Percentiles rank a stretch among this genome's conserved stretches.
Conservation (phyloP, 2,888 invertebrate genomes). For the Pyrrhia umbra region DNA sequence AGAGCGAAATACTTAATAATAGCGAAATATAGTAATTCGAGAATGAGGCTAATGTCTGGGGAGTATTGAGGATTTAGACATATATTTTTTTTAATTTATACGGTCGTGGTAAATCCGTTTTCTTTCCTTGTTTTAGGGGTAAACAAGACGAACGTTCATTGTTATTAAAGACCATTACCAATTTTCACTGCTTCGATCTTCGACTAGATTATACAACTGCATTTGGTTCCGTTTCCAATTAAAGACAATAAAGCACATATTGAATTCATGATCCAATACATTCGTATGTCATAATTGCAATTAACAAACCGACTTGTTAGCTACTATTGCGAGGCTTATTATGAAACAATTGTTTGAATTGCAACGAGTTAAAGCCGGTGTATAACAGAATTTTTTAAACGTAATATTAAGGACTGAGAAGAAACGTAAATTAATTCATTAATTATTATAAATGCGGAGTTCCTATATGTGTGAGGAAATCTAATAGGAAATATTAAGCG, state of each 20-base stretch:
- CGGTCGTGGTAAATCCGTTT: no score
- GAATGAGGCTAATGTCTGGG: background rate
- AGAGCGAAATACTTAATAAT: background rate
- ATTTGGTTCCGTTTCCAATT: slow-evolving; percentile 26
- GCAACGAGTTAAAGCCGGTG: slow-evolving; percentile 14
- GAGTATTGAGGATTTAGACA: no score
- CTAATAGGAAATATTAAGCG: slow-evolving; percentile 2
- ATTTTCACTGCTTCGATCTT: background rate
- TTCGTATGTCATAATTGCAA: slow-evolving; percentile 46
- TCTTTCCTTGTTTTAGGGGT: no score
- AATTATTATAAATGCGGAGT: background rate
- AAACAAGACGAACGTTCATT: no score
- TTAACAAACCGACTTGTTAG: slow-evolving; percentile 34
- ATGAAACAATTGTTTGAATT: slow-evolving; percentile 30
- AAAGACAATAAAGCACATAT: slow-evolving; percentile 43
- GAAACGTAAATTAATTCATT: slow-evolving; percentile 5
- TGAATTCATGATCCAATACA: slow-evolving; percentile 53
- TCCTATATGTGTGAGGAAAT: background rate
- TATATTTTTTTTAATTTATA: no score
- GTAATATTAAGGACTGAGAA: background rate
- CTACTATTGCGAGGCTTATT: slow-evolving; percentile 25
- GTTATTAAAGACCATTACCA: no score
- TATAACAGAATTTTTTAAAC: slow-evolving; percentile 4
- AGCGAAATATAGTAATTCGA: no score
- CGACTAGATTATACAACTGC: background rate